Evolutionary conservation across 2,888 invertebrate genomes (phyloP), one percentile per base, ranked within the genome.

Genomic region (Julus scanicus): DNA sequence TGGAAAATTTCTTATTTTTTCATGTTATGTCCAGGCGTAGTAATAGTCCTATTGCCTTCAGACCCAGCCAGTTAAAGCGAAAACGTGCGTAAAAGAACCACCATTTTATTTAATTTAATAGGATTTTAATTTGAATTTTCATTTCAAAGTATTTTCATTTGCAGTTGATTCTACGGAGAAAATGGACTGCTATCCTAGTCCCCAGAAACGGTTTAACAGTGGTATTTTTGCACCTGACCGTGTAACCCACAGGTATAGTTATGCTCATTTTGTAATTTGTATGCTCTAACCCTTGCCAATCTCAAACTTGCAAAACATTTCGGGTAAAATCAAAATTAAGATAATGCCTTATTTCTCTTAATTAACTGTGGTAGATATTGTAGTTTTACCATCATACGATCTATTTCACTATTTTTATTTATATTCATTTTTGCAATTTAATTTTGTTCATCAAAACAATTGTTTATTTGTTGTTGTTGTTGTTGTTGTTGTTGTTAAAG

Each of bases 21-120:
- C 89, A 93, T 93, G 15, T 88, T 13, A 53, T 53, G 13, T 17
- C 17, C 90, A 95, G 97, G 89, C 91, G 92, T 88, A 97, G 97
- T 90, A 94, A 97, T 91, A 97, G 97, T 90, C 98, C 98, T 0
- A 97, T 97, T 90, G 95, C 96, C 15, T 94, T 97, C 93, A 94
- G 97, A 88, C 96, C 96, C 20, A 95, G 96, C 86, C 94, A 94
- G 89, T 93, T 96, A 91, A 92, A 92, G 89, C 90, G 92, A 87
- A 92, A 92, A 90, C 91, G 91, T 91, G 90, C 91, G 91, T 88
- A n/a, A 37, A 44, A 4, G 13, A 86, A 44, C 6, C 20, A 86
- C 3, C 11, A 39, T 83, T 48, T 17, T 29, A 85, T 20, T 88
- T 15, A 0, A 39, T 87, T n/a, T 29, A 15, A 84, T 84, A 37